phyloP scores from a whole-genome alignment of 35 echinoderm and acorn worm genomes.

The Lytechinus pictus region DNA sequence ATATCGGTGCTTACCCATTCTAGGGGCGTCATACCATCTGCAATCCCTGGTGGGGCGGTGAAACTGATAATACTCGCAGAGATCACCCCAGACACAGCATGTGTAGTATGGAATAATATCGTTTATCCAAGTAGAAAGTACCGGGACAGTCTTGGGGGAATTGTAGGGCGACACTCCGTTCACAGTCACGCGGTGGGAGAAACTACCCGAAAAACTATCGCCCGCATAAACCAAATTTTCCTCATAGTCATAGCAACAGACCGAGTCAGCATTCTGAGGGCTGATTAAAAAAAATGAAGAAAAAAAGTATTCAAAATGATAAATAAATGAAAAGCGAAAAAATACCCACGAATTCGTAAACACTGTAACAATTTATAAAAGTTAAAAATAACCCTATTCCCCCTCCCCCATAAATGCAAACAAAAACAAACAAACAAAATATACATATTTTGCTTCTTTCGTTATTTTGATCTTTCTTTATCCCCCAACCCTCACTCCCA shows the following conservation, averaged over 20 bases:
- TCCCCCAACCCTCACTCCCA: too few relatives aligned
- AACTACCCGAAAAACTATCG: constrained; percentile 81
- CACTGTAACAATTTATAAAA: too few relatives aligned
- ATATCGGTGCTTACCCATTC: constrained; percentile 56
- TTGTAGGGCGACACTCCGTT: constrained; percentile 76
- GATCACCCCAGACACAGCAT: constrained; percentile 91
- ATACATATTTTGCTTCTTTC: too few relatives aligned
- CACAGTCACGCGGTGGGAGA: constrained; percentile 61
- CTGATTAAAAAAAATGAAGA: constrained; percentile 41
- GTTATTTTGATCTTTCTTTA: too few relatives aligned
- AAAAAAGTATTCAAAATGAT: too few relatives aligned
- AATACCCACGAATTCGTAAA: too few relatives aligned
- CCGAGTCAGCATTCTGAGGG: constrained; percentile 77
- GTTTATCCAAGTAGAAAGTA: constrained; percentile 68
- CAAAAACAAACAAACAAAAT: too few relatives aligned
- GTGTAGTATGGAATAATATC: constrained; percentile 77
- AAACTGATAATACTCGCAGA: constrained; percentile 85
- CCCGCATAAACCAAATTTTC: constrained; percentile 93
- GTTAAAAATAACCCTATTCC: too few relatives aligned
- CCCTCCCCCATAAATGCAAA: too few relatives aligned
- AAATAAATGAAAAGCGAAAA: too few relatives aligned
- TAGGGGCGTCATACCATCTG: constrained; percentile 68
- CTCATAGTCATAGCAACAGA: constrained; percentile 88
- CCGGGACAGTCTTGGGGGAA: constrained; percentile 57
- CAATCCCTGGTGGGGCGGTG: constrained; percentile 84